Evolutionary conservation across 2,888 invertebrate genomes (phyloP), one percentile per base, ranked within the genome.

Genomic region (Apocheima hispidaria): DNA sequence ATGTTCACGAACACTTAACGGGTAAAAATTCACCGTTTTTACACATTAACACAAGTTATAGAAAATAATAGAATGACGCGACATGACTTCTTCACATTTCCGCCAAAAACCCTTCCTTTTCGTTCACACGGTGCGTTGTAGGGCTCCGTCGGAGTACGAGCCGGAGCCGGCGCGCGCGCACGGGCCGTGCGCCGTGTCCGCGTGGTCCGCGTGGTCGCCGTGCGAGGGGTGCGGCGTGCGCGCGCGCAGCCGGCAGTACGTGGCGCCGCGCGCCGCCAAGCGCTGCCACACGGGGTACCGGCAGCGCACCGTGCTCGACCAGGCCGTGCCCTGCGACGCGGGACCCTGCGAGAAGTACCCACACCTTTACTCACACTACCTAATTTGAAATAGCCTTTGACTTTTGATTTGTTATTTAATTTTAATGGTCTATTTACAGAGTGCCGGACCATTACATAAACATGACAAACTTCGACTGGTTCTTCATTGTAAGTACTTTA

Each of bases 151-250:
- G 60, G 94, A 86, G 65, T 92, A 84, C 75, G 93, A 93, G 75
- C 87, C 87, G n/a, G 92, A 92, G 3, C 92, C 87, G 41, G 93
- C 83, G 21, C 88, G 68, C 68, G 66, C 81, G 10, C 68, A 79
- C 12, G 86, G 87, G n/a, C 92, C 81, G 64, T 97, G 97, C 77
- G 95, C 95, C 0, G 88, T 97, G 54, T 95, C 96, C 0, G 90
- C 93, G 16, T 98, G 97, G 97, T 94, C 95, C 1, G 93, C 93
- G 33, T 97, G 97, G 97, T 96, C 96, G 0, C 93, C 95, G 23
- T 97, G 97, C 82, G 86, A 82, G 63, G 96, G 96, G 4, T 95
- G 94, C 33, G 94, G 97, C 0, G 93, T 94, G n/a, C 95, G 96
- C 64, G 95, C 95, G 0, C 94, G 97, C 57, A 94, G 95, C 9